These are phyloP conservation scores for Chiridota heheva DNA, from an alignment of 35 echinoderm and acorn worm genomes.

Conservation along the genomic window DNA sequence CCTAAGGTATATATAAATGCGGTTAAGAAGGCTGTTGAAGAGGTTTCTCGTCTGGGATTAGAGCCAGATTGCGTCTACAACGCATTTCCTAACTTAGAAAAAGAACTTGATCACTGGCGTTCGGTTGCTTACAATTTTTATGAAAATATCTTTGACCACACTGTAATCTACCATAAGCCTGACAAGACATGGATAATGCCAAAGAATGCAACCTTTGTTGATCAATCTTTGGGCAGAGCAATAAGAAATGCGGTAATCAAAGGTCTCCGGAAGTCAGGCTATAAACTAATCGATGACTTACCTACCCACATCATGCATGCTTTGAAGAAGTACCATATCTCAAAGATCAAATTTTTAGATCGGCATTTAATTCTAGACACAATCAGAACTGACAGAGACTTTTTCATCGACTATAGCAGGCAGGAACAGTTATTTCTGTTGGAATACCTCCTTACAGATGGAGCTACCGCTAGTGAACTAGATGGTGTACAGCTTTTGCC, in stretches of 20 bases:
- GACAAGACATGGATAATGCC: constrained; percentile 39
- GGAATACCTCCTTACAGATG: neutral
- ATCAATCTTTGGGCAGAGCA: neutral
- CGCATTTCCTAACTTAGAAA: constrained; percentile 45
- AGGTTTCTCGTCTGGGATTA: neutral
- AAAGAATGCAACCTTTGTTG: constrained; percentile 34
- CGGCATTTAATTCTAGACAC: neutral
- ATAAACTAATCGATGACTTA: neutral
- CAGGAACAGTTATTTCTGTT: neutral
- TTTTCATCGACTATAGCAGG: neutral
- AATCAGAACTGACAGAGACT: neutral
- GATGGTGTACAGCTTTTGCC: constrained; percentile 20
- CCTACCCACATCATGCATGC: constrained; percentile 9
- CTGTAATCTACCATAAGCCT: constrained; percentile 51
- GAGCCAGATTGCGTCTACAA: constrained; percentile 57
- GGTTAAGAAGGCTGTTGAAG: constrained; percentile 25
- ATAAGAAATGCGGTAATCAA: neutral
- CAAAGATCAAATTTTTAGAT: neutral
- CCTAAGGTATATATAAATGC: constrained; percentile 62
- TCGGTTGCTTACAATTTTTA: constrained; percentile 40
- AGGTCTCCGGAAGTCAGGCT: neutral
- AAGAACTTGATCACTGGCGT: constrained; percentile 57
- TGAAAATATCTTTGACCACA: constrained; percentile 25
- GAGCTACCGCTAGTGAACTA: neutral
- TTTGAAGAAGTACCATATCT: neutral